These are phyloP conservation scores for Salvator merianae DNA, from an alignment of 2,113 vertebrate genomes.

Conservation along the genomic window DNA sequence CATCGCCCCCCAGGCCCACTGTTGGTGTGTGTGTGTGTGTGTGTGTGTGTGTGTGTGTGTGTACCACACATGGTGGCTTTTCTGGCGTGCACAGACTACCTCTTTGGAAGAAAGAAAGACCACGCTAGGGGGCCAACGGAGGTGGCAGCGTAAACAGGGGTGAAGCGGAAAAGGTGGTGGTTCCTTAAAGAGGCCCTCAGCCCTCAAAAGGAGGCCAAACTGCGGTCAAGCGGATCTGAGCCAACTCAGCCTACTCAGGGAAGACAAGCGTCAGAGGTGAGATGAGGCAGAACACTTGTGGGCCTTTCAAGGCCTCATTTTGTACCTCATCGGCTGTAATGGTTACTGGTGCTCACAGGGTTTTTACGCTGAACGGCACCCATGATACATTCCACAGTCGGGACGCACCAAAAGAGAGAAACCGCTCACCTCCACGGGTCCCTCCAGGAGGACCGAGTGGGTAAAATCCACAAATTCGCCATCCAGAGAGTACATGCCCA, in stretches of 20 bases:
- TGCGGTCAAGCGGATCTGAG: background rate
- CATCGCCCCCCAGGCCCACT: background rate
- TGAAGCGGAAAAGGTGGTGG: background rate
- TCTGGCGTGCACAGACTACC: no score
- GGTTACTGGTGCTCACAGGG: background rate
- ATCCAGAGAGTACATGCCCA: slow-evolving; percentile 85
- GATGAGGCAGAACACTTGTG: background rate
- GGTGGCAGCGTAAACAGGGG: no score
- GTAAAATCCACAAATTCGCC: slow-evolving; percentile 82
- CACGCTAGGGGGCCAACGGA: background rate
- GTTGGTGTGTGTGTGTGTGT: no score
- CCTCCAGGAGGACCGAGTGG: slow-evolving; percentile 74
- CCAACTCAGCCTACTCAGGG: background rate
- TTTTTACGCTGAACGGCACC: no score
- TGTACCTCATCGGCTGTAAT: background rate
- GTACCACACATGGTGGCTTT: background rate
- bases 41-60: no score
- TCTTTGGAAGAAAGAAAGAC: background rate
- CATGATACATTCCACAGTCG: no score
- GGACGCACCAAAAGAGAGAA: background rate
- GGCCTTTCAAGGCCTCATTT: background rate
- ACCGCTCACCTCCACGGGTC: slow-evolving; percentile 81
- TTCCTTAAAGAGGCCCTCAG: background rate
- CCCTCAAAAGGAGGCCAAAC: no score
- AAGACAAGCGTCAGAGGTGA: background rate